Base-by-base conservation (phyloP, 2,888 invertebrate genomes). In the Proisotoma minuta region DNA sequence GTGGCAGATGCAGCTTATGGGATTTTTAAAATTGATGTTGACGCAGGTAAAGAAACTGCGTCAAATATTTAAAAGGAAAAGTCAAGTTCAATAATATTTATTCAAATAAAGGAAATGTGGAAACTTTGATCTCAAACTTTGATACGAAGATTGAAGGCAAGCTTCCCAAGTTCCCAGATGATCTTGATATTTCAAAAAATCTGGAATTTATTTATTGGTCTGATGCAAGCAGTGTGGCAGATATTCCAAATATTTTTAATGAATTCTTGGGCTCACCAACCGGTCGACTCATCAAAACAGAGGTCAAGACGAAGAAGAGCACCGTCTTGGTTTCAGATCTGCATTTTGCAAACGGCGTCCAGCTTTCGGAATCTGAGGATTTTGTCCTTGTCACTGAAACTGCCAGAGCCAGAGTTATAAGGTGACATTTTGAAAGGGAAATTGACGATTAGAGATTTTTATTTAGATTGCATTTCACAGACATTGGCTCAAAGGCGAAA, bases 181-280 rank as follows among this genome's bases (percentile, higher is more conserved):
- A 84, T 63, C 74, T 97, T 47, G 86, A 87, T 58, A 79, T 95
- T 34, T 84, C 85, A 53, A 83, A 83, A 54, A 87, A 89, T 76
- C 93, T 93, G 1, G 88, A 88, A 72, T n/a, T n/a, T n/a, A 81
- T 97, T 24, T 95, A 89, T 76, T 91, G 93, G 86, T 87, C 92
- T 0, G 91, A 93, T 76, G 91, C 93, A 0, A 84, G 84, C 51
- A 83, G 84, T 15, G 86, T 88, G 65, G 90, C 87, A 77, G 74
- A 77, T 1, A 77, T 95, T 39, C 80, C 86, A 10, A 26, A 49
- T 15, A 28, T 60, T 24, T 18, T 60, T 1, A 15, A 58, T 3
- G 68, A 68, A 61, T 50, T 59, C 1, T 52, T 63, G 2, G 67
- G 62, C 2, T 53, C 47, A 5, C 62, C 65, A 4, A 53, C 50